A percentile compares a stretch with the other conserved stretches of the same genome.
phyloP scores from a whole-genome alignment of 37 sponge, comb jelly and placozoan genomes.

The Ianthella basta region DNA sequence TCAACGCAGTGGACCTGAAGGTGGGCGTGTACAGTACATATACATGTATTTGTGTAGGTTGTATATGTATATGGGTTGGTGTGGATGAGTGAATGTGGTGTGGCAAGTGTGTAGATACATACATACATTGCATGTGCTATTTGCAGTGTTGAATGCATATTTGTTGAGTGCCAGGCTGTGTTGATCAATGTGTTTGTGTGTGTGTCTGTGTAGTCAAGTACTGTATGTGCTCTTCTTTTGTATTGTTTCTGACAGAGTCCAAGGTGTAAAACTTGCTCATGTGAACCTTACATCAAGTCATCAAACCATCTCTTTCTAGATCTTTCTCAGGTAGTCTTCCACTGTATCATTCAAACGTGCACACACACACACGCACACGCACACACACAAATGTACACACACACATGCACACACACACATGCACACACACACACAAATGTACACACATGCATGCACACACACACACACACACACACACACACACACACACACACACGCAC shows the following conservation, averaged over 20 bases:
- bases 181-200: too few species aligned
- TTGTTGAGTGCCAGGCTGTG: too few species aligned
- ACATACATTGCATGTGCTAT: too few species aligned
- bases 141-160: too few species aligned
- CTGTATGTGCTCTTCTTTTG: not conserved
- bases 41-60: conserved; percentile 7
- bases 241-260: conserved; percentile 46
- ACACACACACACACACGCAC: not conserved
- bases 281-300: conserved; percentile 68
- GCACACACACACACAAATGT: too few species aligned
- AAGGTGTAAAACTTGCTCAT: conserved; percentile 87
- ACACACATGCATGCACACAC: not conserved
- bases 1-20: conserved; percentile 78
- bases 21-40: not conserved
- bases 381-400: not conserved
- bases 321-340: conserved; percentile 64
- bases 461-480: not conserved
- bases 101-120: too few species aligned
- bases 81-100: conserved; percentile 13
- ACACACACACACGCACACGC: not conserved
- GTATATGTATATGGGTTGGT: not conserved
- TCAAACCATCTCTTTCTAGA: conserved; percentile 94
- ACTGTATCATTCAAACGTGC: not conserved
- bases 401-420: not conserved
- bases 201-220: not conserved